A percentile compares a stretch with the other conserved stretches of the same genome.
These are phyloP conservation scores for Zophobas atratus DNA, from an alignment of 1,140 invertebrate genomes.

Conservation along the genomic window DNA sequence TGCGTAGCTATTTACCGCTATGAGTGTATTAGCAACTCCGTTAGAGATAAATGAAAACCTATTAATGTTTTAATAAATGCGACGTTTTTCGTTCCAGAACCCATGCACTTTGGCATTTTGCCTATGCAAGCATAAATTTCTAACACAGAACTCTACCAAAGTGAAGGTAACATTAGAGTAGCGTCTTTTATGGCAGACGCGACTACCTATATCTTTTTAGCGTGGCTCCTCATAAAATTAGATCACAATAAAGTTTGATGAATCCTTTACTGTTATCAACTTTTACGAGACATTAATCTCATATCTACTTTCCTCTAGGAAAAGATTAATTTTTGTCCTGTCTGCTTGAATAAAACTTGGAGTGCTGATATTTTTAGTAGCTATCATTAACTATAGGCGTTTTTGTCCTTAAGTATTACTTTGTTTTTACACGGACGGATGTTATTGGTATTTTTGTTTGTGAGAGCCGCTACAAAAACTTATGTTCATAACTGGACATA, in stretches of 20 bases:
- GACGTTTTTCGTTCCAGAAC: too few relatives aligned
- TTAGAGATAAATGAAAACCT: too few relatives aligned
- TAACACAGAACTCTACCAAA: too few relatives aligned
- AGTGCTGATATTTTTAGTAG: conserved; percentile 9
- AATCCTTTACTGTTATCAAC: conserved; percentile 31
- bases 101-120: neutral
- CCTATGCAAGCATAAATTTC: neutral
- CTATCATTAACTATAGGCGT: neutral
- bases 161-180: too few relatives aligned
- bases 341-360: conserved; percentile 10
- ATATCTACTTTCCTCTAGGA: conserved; percentile 22
- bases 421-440: too few relatives aligned
- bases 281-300: conserved; percentile 33
- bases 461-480: too few relatives aligned
- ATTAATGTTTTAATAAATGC: too few relatives aligned
- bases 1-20: too few relatives aligned
- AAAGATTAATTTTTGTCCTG: conserved; percentile 6
- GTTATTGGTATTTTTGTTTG: too few relatives aligned
- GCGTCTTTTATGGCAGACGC: too few relatives aligned
- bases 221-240: conserved; percentile 17
- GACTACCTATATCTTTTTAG: neutral
- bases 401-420: neutral
- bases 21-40: too few relatives aligned
- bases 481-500: too few relatives aligned
- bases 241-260: conserved; percentile 33